phyloP scores from a whole-genome alignment of 2,888 invertebrate species.

The Lymantria dispar region DNA sequence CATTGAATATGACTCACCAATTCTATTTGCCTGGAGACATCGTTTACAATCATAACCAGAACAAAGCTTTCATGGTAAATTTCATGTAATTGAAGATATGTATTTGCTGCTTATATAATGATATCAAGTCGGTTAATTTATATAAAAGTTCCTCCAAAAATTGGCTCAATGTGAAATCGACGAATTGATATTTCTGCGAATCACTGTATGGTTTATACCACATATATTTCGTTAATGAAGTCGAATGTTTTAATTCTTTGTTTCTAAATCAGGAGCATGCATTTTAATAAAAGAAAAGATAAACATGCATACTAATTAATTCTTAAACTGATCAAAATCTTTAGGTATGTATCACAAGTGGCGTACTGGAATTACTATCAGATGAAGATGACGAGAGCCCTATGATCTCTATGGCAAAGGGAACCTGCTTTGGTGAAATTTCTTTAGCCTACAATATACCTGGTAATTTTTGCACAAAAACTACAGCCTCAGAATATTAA shows the following conservation, averaged over 20 bases:
- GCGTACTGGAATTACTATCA: constrained; percentile 74
- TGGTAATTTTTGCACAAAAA: constrained; percentile 37
- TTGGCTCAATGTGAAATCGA: too few relatives aligned
- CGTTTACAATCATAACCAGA: constrained; percentile 74
- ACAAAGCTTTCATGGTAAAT: constrained; percentile 75
- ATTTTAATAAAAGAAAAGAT: too few relatives aligned
- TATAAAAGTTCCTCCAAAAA: too few relatives aligned
- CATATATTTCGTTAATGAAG: too few relatives aligned
- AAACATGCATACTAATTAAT: too few relatives aligned
- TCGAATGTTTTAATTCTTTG: too few relatives aligned
- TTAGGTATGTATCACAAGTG: constrained; percentile 75
- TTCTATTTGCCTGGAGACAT: constrained; percentile 78
- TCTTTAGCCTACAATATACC: constrained; percentile 75
- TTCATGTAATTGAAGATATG: neutral
- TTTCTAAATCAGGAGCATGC: too few relatives aligned
- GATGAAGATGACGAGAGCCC: constrained; percentile 80
- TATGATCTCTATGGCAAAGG: constrained; percentile 76
- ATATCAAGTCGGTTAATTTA: too few relatives aligned
- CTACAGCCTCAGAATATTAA: neutral
- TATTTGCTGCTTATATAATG: too few relatives aligned
- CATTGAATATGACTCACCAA: constrained; percentile 75
- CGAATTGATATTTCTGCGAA: too few relatives aligned
- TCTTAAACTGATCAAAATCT: neutral
- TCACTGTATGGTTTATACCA: too few relatives aligned
- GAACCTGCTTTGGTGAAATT: constrained; percentile 79